Evolutionary conservation across 2,888 invertebrate species (phyloP), one percentile per base, ranked within the genome.

Genomic region (Drosophila atripex): DNA sequence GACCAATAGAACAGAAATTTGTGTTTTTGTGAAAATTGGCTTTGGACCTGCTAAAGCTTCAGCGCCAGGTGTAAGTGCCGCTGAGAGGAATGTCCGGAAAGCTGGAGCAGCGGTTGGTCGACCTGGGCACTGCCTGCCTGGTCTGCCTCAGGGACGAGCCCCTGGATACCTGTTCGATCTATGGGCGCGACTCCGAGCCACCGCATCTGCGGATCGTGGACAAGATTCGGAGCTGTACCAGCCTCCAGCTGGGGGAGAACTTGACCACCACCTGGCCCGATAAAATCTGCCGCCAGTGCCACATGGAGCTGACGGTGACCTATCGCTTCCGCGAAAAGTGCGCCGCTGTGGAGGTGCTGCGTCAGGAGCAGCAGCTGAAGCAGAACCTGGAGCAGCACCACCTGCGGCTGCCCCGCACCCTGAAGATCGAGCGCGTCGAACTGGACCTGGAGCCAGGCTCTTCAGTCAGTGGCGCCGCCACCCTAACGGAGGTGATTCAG

Each of bases 321-420:
- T 91, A 89, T 73, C 86, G 89, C 23, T 92, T 92, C 65, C 89
- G 88, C 0, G 88, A 86, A 38, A 91, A 90, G 54, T 91, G 91
- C 45, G 84, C 89, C 39, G 84, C 88, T n/a, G 90, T 91, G 0
- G 86, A 87, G 3, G 85, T 92, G 16, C 28, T 74, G 21, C 72
- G 70, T 16, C 64, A 69, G 21, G 74, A 77, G 16, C 49, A 80
- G 46, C 78, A 85, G 52, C 69, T 70, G 0, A 70, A 61, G 16
- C 18, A 41, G 28, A 32, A 72, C 16, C 53, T 76, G 16, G 72
- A 85, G 32, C 68, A 76, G 23, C 80, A 87, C 8, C 78, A 82
- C 21, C 71, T 89, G 0, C 88, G 88, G 38, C 60, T 89, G 16
- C 90, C 90, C 3, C 35, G 85, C 53, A 86, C 80, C 1, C 56